phyloP scores from a whole-genome alignment of 2,888 invertebrate species.

The Heliconius cydno region DNA sequence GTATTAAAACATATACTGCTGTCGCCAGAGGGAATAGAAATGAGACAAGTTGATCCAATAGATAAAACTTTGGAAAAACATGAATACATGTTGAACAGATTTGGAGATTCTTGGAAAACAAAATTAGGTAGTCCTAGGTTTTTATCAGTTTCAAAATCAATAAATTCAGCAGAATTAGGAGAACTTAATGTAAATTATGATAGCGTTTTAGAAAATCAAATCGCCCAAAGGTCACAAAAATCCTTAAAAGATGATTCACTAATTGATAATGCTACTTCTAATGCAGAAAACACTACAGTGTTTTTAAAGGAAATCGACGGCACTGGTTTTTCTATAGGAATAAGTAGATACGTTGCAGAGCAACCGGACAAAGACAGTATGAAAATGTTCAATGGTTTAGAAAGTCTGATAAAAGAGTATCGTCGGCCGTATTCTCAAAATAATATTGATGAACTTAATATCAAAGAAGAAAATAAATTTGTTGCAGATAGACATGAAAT shows the following conservation, averaged over 20 bases:
- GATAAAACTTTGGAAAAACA: constrained; percentile 54
- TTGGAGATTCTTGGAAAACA: constrained; percentile 58
- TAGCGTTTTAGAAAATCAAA: constrained; percentile 59
- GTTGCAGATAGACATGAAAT: constrained; percentile 41
- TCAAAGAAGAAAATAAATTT: constrained; percentile 42
- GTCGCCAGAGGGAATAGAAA: constrained; percentile 50
- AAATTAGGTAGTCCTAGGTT: constrained; percentile 57
- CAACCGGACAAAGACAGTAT: constrained; percentile 69
- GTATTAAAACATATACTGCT: constrained; percentile 51
- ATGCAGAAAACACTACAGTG: constrained; percentile 64
- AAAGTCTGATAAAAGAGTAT: constrained; percentile 66
- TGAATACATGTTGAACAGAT: constrained; percentile 52
- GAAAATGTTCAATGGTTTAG: constrained; percentile 67
- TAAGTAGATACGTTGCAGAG: constrained; percentile 70
- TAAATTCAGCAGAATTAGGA: constrained; percentile 69
- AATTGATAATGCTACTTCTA: constrained; percentile 49
- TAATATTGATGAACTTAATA: constrained; percentile 40
- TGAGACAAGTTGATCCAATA: constrained; percentile 64
- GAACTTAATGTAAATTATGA: constrained; percentile 63
- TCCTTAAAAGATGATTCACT: constrained; percentile 61
- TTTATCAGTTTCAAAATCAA: constrained; percentile 58
- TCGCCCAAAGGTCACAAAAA: constrained; percentile 68
- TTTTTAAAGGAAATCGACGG: constrained; percentile 70
- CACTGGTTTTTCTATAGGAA: constrained; percentile 71
- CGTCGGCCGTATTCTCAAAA: constrained; percentile 60